Evolutionary conservation across 2,113 vertebrate genomes (phyloP).

Genomic region (Alaudala cheleensis): DNA sequence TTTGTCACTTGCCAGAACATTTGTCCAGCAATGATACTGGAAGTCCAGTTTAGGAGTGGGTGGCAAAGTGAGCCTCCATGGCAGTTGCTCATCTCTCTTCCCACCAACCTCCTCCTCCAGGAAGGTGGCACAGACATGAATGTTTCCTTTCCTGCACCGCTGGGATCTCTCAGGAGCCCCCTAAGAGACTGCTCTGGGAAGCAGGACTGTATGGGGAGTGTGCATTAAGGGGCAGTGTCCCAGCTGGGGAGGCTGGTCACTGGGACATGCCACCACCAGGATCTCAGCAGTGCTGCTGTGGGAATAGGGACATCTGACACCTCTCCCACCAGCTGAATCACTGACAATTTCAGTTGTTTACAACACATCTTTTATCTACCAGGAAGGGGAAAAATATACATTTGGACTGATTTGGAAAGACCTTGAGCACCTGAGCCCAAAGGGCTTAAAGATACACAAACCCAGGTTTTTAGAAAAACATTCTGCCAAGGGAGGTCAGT

Average conservation of each 20-base stretch:
- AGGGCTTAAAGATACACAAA: not conserved
- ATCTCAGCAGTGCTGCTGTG: not conserved
- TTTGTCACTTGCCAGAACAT: constrained; percentile 5
- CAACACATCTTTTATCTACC: not conserved
- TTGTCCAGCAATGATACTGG: not conserved
- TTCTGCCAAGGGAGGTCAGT: not conserved
- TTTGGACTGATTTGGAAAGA: not conserved
- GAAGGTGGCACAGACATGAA: not conserved
- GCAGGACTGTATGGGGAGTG: not conserved
- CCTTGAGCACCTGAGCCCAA: not conserved
- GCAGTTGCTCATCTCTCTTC: constrained; percentile 3
- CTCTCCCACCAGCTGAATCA: not conserved
- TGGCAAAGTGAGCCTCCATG: not conserved
- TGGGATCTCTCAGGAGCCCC: not conserved
- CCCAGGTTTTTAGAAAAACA: not conserved
- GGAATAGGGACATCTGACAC: not conserved
- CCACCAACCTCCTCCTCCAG: not conserved
- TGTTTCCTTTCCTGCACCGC: not conserved
- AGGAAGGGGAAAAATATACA: not conserved
- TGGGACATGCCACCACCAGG: not conserved
- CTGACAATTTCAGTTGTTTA: not conserved
- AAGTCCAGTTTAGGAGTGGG: not conserved
- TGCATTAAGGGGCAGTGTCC: not conserved
- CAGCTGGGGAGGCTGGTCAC: not conserved
- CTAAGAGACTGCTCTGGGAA: not conserved